Base-by-base conservation (phyloP, 2,113 vertebrate species). In the Sinosuthora webbiana region DNA sequence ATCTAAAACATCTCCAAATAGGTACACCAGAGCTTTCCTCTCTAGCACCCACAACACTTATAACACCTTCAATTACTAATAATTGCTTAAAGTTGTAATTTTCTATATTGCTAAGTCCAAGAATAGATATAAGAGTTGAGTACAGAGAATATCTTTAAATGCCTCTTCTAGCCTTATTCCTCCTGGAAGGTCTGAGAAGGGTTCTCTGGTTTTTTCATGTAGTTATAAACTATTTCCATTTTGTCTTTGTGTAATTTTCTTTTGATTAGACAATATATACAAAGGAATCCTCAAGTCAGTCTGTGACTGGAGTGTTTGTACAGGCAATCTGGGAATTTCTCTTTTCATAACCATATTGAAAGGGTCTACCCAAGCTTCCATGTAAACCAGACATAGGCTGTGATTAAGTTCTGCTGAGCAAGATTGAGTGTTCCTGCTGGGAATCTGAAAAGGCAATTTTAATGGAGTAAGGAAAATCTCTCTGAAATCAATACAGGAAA, bases 401-500 rank as follows among this genome's bases (percentile, higher is more conserved):
- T 49, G 50, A 87, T 62, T 85, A 87, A 73, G 37, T 89, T 93
- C 50, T 91, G 57, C 77, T 89, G 63, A 85, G 63, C 11, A 73
- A 93, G 65, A 80, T 0, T 85, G 82, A 86, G 35, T 49, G 55
- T 47, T 93, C 42, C 85, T 91, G 62, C 47, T 71, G 57, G 94
- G 77, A 94, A 69, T 60, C 56, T 80, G 80, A 91, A 91, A 95
- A 85, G 64, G 44, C 63, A 70, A 62, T 94, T 89, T 89, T 75
- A 83, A 87, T 56, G 52, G 63, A 87, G 35, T 87, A 67, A 63
- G 47, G 83, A 92, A 94, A 94, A 84, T 30, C 5, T 89, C 70
- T 85, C 90, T 75, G 83, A 96, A 94, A 96, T 95, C 71, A 76
- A 86, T 83, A 88, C 57, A 91, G 80, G 82, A 90, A 97, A 71